These are phyloP conservation scores for Dysidea cf. avara DNA, from an alignment of 37 sponge, comb jelly and placozoan species.

Conservation along the genomic window DNA sequence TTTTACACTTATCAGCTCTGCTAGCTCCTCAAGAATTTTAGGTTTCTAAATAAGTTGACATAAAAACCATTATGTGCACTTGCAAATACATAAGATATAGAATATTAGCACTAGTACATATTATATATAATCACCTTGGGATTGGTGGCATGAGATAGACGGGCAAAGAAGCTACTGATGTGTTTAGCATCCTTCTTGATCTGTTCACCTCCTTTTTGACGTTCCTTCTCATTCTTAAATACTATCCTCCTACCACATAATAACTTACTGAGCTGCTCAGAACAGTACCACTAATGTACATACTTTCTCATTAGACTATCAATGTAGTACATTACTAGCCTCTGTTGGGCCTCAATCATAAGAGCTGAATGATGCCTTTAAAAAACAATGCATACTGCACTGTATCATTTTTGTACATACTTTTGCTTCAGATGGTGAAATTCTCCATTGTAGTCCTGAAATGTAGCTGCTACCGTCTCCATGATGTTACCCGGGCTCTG, in stretches of 20 bases:
- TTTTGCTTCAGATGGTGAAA: conserved; percentile 53
- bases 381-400: not conserved
- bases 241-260: conserved; percentile 39
- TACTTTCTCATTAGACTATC: conserved; percentile 68
- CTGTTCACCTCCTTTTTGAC: conserved; percentile 31
- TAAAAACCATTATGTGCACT: too few species aligned
- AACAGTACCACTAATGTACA: conserved; percentile 7
- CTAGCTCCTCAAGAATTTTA: too few species aligned
- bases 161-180: conserved; percentile 38
- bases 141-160: conserved; percentile 63
- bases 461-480: conserved; percentile 41
- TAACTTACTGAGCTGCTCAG: not conserved
- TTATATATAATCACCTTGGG: conserved; percentile 31
- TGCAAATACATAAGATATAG: too few species aligned
- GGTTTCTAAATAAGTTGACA: too few species aligned
- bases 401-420: conserved; percentile 24
- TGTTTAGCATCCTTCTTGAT: conserved; percentile 46
- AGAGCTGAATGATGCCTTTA: conserved; percentile 56
- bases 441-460: conserved; percentile 56
- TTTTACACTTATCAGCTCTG: conserved; percentile 22
- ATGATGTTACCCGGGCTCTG: conserved; percentile 22
- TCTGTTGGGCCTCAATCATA: conserved; percentile 65
- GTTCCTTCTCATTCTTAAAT: conserved; percentile 67
- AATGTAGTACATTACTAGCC: conserved; percentile 45
- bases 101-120: not conserved